These are phyloP conservation scores for Thaumetopoea pityocampa DNA, from an alignment of 1,140 invertebrate genomes.

Conservation along the genomic window DNA sequence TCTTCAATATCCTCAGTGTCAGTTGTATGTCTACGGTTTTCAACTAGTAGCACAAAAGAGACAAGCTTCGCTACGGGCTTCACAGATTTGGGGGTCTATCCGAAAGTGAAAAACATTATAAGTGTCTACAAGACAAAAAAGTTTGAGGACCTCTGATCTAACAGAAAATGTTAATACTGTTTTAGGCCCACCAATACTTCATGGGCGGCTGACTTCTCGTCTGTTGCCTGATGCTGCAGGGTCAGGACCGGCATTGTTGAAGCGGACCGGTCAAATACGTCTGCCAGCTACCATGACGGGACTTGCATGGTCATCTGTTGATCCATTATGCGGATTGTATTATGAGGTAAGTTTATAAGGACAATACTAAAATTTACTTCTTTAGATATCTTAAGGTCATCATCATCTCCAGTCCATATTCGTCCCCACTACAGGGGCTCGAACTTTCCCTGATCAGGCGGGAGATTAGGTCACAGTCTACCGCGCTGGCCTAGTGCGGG, in stretches of 20 bases:
- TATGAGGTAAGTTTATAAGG: constrained; percentile 81
- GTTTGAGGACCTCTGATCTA: background rate
- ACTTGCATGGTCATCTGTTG: constrained; percentile 88
- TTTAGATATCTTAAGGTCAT: background rate
- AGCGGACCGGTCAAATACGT: constrained; percentile 71
- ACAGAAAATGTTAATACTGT: background rate
- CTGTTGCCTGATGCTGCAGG: constrained; percentile 86
- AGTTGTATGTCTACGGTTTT: no score
- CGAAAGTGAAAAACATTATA: no score
- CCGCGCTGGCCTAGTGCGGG: no score
- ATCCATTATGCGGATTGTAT: constrained; percentile 87
- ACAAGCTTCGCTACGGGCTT: no score
- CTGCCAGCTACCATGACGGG: constrained; percentile 78
- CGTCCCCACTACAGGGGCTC: no score
- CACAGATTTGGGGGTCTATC: no score
- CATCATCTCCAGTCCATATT: no score
- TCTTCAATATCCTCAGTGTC: no score
- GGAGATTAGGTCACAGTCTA: no score
- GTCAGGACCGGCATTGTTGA: constrained; percentile 80
- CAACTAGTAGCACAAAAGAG: no score
- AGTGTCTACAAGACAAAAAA: no score
- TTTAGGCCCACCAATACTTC: constrained; percentile 68
- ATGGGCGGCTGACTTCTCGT: constrained; percentile 81
- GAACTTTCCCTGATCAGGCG: no score
- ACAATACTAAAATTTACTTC: background rate